Conservation (phyloP, 2,113 vertebrate genomes). For the Taurulus bubalis region DNA sequence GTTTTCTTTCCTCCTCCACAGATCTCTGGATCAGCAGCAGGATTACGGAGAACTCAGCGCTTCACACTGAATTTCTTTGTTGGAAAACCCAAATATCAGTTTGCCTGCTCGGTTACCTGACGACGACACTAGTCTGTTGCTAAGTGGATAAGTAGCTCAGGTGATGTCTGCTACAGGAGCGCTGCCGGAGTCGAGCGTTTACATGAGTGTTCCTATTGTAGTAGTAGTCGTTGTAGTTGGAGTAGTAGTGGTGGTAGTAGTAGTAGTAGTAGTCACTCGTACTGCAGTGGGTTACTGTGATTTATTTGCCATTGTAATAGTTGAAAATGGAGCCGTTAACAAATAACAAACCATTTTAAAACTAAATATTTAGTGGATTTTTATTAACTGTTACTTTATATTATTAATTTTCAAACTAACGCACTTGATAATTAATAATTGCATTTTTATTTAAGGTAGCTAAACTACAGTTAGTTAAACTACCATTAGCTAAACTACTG, state of each 20-base stretch:
- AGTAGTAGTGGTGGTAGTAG: background rate
- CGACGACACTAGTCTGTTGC: slow-evolving; percentile 50
- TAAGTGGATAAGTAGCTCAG: slow-evolving; percentile 52
- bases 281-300: too few relatives aligned
- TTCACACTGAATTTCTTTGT: slow-evolving; percentile 52
- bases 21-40: background rate
- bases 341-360: too few relatives aligned
- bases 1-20: slow-evolving; percentile 1
- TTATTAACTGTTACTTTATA: too few relatives aligned
- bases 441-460: too few relatives aligned
- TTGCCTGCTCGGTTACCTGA: slow-evolving; percentile 48
- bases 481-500: too few relatives aligned
- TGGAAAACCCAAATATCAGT: slow-evolving; percentile 32
- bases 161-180: background rate
- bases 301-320: too few relatives aligned
- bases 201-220: background rate
- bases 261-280: background rate
- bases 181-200: too few relatives aligned
- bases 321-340: too few relatives aligned
- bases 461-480: too few relatives aligned
- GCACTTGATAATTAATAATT: too few relatives aligned
- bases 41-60: slow-evolving; percentile 31
- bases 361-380: too few relatives aligned
- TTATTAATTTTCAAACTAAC: too few relatives aligned
- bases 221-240: background rate